A percentile compares a stretch with the other conserved stretches of the same genome.
Conservation (phyloP, 1,140 invertebrate genomes). For the Drosophila willistoni region DNA sequence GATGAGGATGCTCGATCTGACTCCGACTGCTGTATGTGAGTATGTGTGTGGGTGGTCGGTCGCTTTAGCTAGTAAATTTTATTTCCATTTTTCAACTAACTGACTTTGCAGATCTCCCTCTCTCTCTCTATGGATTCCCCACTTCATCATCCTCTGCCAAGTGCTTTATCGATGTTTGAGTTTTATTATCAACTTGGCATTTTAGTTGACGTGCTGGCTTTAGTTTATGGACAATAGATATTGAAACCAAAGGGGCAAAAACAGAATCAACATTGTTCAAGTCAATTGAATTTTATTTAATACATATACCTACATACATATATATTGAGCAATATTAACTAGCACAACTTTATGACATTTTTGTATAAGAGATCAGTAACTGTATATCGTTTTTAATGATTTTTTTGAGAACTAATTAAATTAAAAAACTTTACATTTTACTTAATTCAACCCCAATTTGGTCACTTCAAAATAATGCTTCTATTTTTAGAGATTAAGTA, state of each 20-base stretch:
- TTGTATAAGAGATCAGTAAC: too few species aligned
- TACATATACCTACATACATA: too few species aligned
- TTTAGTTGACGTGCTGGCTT: constrained; percentile 77
- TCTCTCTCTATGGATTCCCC: not conserved
- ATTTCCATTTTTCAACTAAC: constrained; percentile 64
- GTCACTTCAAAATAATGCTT: too few species aligned
- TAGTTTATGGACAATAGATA: constrained; percentile 54
- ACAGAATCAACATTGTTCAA: not conserved
- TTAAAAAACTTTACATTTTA: too few species aligned
- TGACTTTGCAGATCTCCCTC: constrained; percentile 2
- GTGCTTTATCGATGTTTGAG: constrained; percentile 64
- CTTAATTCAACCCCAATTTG: too few species aligned
- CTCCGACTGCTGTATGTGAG: constrained; percentile 27
- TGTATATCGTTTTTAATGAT: too few species aligned
- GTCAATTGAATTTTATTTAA: constrained; percentile 3
- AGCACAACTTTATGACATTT: too few species aligned
- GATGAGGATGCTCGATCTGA: constrained; percentile 70
- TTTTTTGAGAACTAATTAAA: not conserved
- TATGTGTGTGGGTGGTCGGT: constrained; percentile 58
- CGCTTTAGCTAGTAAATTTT: constrained; percentile 56
- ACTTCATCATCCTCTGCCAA: constrained; percentile 25
- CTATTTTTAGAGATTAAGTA: too few species aligned
- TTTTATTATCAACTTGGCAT: constrained; percentile 80
- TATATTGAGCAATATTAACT: not conserved
- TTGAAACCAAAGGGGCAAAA: not conserved